Base-by-base conservation (phyloP, 2,888 invertebrate species). In the Mythimna ferrago region DNA sequence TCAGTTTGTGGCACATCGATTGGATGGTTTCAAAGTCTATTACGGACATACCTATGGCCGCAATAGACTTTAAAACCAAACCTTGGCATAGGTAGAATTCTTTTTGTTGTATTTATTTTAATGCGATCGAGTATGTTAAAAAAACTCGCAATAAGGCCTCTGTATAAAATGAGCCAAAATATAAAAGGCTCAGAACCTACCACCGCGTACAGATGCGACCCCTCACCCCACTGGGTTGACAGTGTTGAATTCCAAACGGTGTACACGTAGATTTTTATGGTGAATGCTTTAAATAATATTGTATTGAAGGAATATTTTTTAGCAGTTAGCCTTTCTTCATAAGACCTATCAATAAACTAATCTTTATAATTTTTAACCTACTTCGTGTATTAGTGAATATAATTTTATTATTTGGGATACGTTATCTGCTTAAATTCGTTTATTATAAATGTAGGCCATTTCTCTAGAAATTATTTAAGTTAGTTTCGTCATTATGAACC, bases 281-380 rank as follows among this genome's bases (percentile, higher is more conserved):
- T 74, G 56, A 74, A 74, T 80, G 76, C 75, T 80, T 74, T 80
- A 80, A 80, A 80, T 66, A 62, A 62, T 76, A 61, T 73, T 62
- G 56, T 51, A n/a, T 56, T 21, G 19, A 44, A 53, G n/a, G 3
- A 53, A 76, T 71, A 44, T 60, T 32, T 7, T 41, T 21, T 54
- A 79, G 21, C 63, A 60, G 7, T 26, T 64, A 79, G 35, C 57
- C 11, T 44, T 62, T 21, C 3, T 54, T n/a, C 10, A 41, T 6
- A 11, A 38, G 38, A 53, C 11, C 4, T 44, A n/a, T 35, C 0
- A 44, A 16, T 10, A 48, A 32, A 4, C 6, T 21, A 70, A 61
- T 53, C 7, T 54, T 54, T 48, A 32, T 60, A 5, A 60, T 38
- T 48, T 19, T 48, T 51, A 51, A 53, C 0, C 10, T 35, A 54